These are phyloP conservation scores for Deroplatys truncata DNA, from an alignment of 2,888 invertebrate genomes.

Conservation along the genomic window DNA sequence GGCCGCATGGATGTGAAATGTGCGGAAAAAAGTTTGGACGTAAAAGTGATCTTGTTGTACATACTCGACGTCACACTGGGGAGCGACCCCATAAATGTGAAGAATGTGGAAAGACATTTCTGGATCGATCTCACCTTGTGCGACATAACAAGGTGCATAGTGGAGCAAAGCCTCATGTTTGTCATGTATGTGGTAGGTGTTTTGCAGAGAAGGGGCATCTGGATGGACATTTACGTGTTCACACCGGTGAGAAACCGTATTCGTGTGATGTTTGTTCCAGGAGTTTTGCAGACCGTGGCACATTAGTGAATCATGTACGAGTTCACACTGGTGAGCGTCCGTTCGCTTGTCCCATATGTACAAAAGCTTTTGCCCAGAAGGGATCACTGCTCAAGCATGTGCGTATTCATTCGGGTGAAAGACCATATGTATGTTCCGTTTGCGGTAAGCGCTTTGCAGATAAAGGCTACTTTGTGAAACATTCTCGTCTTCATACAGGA, in stretches of 20 bases:
- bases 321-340: conserved; percentile 36
- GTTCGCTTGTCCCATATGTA: conserved; percentile 34
- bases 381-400: conserved; percentile 47
- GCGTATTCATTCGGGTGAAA: conserved; percentile 46
- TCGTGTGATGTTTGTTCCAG: conserved; percentile 47
- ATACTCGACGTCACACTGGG: conserved; percentile 19
- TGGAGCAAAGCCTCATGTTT: conserved; percentile 23
- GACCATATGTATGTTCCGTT: conserved; percentile 46
- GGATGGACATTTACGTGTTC: conserved; percentile 23
- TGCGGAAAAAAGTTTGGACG: conserved; percentile 22
- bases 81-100: conserved; percentile 22
- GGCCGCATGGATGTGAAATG: conserved; percentile 18
- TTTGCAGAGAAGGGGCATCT: conserved; percentile 23
- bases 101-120: conserved; percentile 20
- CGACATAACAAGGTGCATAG: conserved; percentile 23
- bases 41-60: conserved; percentile 22
- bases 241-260: conserved; percentile 42
- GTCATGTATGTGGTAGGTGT: conserved; percentile 16
- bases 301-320: conserved; percentile 38
- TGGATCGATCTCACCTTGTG: conserved; percentile 19
- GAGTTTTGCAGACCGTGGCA: conserved; percentile 45
- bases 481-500: conserved; percentile 48
- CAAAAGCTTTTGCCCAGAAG: conserved; percentile 34
- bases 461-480: conserved; percentile 36
- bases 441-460: conserved; percentile 42